Base-by-base conservation (phyloP, 2,888 invertebrate genomes). In the Morpho helenor region DNA sequence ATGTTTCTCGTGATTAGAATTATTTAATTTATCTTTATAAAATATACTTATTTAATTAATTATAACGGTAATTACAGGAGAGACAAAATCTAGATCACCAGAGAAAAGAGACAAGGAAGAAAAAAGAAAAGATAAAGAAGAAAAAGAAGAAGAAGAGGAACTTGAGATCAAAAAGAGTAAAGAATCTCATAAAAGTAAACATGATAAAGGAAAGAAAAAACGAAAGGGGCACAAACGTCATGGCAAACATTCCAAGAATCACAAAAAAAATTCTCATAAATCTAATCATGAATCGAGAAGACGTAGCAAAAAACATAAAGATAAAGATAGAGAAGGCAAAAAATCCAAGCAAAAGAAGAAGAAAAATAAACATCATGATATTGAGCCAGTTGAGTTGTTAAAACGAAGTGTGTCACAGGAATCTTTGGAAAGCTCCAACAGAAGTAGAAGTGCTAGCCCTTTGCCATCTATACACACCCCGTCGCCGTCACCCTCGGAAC, bases 311-410 rank as follows among this genome's bases (percentile, higher is more conserved):
- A 85, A 84, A 69, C 84, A 83, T 63, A 84, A 85, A 65, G 80
- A 79, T 63, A 82, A 83, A 68, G 86, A 87, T 67, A 88, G 81
- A 63, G 85, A 90, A 39, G 82, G 87, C 8, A 91, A 90, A 60
- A 91, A 90, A 68, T 85, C 85, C 6, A 92, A 89, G 72, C 80
- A 80, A 56, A 91, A 90, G 70, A 91, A 85, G 63, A 90, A 85
- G 72, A 91, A 90, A 64, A 82, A 69, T 63, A 88, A 83, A 67
- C 82, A 82, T 63, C 81, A 79, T 16, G 79, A 78, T 44, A 56
- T 68, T 22, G 79, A 80, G 67, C 65, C 63, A 4, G 63, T 63
- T 8, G 78, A 77, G 59, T 66, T 67, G 23, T 58, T 81, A 3
- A 76, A 79, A 58, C 71, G 81, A 8, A 71, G 73, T 56, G 63